Evolutionary conservation across 2,888 invertebrate genomes (phyloP).

Genomic region (Tiliacea citrago): DNA sequence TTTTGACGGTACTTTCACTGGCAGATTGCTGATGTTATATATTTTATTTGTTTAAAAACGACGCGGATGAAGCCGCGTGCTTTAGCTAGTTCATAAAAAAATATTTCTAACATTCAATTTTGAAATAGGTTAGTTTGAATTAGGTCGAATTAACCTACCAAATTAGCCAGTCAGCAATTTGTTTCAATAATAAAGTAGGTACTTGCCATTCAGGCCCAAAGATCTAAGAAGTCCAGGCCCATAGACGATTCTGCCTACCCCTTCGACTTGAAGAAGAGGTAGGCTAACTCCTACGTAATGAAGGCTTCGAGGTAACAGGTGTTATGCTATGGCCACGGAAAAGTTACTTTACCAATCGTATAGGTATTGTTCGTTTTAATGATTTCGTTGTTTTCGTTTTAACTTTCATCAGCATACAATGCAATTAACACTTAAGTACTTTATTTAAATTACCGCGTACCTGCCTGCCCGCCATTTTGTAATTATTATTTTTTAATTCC

Average conservation of each 20-base stretch:
- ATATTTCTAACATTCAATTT: not conserved
- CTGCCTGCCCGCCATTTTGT: not conserved
- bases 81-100: not conserved
- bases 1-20: too few relatives aligned
- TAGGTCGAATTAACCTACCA: not conserved
- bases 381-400: not conserved
- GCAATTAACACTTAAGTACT: not conserved
- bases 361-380: not conserved
- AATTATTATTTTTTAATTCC: not conserved
- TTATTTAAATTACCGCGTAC: not conserved
- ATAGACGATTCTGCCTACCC: not conserved
- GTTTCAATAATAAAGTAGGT: not conserved
- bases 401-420: not conserved
- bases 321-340: not conserved
- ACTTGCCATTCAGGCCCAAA: too few relatives aligned
- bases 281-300: too few relatives aligned
- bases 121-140: not conserved
- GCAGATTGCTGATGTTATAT: too few relatives aligned
- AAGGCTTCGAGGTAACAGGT: too few relatives aligned
- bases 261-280: too few relatives aligned
- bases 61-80: too few relatives aligned
- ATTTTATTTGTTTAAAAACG: too few relatives aligned
- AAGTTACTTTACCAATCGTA: not conserved
- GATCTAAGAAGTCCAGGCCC: too few relatives aligned
- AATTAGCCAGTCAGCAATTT: not conserved